These are phyloP conservation scores for Drosophila emarginata DNA, from an alignment of 2,888 invertebrate species.

Conservation along the genomic window DNA sequence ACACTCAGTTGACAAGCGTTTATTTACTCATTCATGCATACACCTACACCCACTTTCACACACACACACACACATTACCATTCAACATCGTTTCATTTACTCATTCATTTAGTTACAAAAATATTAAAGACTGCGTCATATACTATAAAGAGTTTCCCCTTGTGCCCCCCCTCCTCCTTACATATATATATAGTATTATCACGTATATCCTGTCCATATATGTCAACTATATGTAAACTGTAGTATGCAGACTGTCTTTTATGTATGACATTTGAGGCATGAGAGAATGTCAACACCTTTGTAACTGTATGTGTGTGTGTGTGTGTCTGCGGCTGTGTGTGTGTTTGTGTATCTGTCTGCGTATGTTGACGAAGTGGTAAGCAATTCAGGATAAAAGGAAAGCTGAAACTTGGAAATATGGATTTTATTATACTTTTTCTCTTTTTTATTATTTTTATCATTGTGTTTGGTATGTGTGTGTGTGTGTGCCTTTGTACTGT, in stretches of 20 bases:
- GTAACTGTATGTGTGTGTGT: slow-evolving; percentile 17
- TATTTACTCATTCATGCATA: slow-evolving; percentile 26
- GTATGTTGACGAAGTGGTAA: slow-evolving; percentile 21
- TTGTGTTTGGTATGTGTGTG: not conserved
- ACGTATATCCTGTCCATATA: slow-evolving; percentile 10
- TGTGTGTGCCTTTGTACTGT: slow-evolving; percentile 2
- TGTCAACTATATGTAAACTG: slow-evolving; percentile 9
- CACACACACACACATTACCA: not conserved
- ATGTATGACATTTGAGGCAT: slow-evolving; percentile 38
- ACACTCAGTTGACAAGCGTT: slow-evolving; percentile 27
- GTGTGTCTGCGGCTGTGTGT: slow-evolving; percentile 1
- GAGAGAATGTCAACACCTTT: slow-evolving; percentile 53
- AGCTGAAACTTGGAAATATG: slow-evolving; percentile 37
- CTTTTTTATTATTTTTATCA: not conserved
- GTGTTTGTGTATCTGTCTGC: slow-evolving; percentile 24
- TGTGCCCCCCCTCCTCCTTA: no score
- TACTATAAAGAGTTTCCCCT: not conserved
- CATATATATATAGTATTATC: not conserved
- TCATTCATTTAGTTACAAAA: slow-evolving; percentile 40
- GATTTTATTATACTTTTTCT: slow-evolving; percentile 8
- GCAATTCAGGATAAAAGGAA: slow-evolving; percentile 38
- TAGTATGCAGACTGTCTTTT: slow-evolving; percentile 41
- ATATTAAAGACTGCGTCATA: slow-evolving; percentile 31
- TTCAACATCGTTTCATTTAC: slow-evolving; percentile 16
- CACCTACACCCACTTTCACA: not conserved